These are phyloP conservation scores for Oxyteleia sp. DNA, from an alignment of 2,888 invertebrate genomes.

Conservation along the genomic window DNA sequence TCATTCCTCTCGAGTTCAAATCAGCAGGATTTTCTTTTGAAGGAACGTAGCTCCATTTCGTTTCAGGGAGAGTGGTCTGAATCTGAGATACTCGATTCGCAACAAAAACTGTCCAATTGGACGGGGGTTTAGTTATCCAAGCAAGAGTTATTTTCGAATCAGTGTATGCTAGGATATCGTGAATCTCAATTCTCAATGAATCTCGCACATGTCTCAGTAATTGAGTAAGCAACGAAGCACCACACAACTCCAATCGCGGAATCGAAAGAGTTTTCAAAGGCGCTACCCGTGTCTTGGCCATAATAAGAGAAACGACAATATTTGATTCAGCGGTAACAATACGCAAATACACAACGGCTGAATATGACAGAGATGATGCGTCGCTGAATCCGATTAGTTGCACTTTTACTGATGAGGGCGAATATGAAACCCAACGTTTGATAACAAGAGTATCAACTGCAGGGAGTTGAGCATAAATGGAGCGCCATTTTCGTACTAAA, in stretches of 20 bases:
- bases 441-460: too few species aligned
- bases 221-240: background rate
- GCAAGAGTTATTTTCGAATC: constrained; percentile 15
- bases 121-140: constrained; percentile 2
- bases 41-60: background rate
- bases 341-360: constrained; percentile 19
- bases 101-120: constrained; percentile 3
- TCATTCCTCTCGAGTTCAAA: background rate
- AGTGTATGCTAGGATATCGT: background rate
- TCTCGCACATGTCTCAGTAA: background rate
- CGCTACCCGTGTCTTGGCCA: constrained; percentile 14
- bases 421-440: too few species aligned
- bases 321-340: background rate
- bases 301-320: background rate
- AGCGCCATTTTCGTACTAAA: background rate
- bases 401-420: background rate
- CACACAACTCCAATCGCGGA: constrained; percentile 16
- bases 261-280: constrained; percentile 29
- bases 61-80: background rate
- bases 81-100: constrained; percentile 10
- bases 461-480: background rate
- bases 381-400: constrained; percentile 20
- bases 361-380: constrained; percentile 2
- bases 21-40: constrained; percentile 15
- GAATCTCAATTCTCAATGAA: background rate